Base-by-base conservation (phyloP, 2,113 vertebrate genomes). In the Cottus gobio region DNA sequence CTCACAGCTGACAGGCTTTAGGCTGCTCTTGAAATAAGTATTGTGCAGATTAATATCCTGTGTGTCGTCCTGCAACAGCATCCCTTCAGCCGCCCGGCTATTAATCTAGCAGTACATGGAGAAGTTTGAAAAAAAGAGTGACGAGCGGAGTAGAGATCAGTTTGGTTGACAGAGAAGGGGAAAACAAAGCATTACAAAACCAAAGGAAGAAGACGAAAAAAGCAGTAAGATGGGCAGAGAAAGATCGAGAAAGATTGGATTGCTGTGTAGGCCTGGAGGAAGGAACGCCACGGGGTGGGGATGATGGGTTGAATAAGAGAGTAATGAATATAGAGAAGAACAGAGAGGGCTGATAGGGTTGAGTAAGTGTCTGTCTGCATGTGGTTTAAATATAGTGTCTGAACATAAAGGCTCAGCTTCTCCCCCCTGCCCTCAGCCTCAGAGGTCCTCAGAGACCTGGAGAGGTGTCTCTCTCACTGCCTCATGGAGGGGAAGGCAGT, bases 391-490 rank as follows among this genome's bases (percentile, higher is more conserved):
- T 57, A 46, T 37, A 61, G 24, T 34, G n/a, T 75, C 20, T 74
- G 31, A 71, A 63, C 58, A 70, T 64, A 34, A 22, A 31, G 28
- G 0, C 34, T 64, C n/a, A 63, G 10, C 42, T 39, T 70, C 44
- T 31, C 26, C 20, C 24, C 61, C 44, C 22, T 64, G 37, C 34
- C 72, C 24, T 79, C 50, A n/a, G 26, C 67, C 37, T 37, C 65
- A 42, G 3, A n/a, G 3, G 16, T 63, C 73, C 39, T 74, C 26
- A 16, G 82, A 79, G 82, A 74, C 30, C 48, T 48, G 28, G 42
- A 71, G 37, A 56, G 48, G 44, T 68, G 66, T 78, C 80, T 39
- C 6, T 82, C 84, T 88, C 44, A 70, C 36, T 71, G 66, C 36
- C 54, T 20, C 6, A 12, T 22, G 3, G 34, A 69, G 15, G 50